Evolutionary conservation across 2,797 vertebrate species (phyloP), one percentile per base, ranked within the genome.

Genomic region (Synanceia verrucosa): DNA sequence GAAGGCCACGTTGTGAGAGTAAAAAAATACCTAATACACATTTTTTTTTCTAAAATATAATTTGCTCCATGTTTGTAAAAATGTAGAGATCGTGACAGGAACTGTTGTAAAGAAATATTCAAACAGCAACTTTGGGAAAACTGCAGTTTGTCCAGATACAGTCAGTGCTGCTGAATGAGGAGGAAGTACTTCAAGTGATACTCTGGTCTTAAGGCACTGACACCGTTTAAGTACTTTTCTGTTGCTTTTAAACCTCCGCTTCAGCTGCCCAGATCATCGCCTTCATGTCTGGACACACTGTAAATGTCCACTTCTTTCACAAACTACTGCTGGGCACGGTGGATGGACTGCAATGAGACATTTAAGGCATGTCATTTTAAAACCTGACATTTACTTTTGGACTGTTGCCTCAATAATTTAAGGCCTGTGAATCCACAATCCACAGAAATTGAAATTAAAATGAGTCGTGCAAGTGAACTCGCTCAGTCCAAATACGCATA

Each of bases 131-230:
- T 72, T 34, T 43, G 53, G 18, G 24, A 26, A 60, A 71, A 53
- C 58, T 70, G 70, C 64, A 68, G 56, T 47, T 65, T 67, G 8
- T 62, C 29, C 53, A 61, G 58, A 73, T 79, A 76, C 39, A 72
- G 72, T 72, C 75, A 23, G 50, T 33, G 76, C 67, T 68, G 66
- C 67, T 68, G 66, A 72, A 73, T 26, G 65, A 83, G 62, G 57
- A 79, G 57, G 59, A 70, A 78, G n/a, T 59, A 89, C 44, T 87
- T 85, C 72, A 89, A 86, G 82, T 84, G 63, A 76, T 31, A 73
- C 76, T 82, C 87, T 89, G 86, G 70, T 91, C 81, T 84, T 88
- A 93, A 95, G 93, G 93, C 93, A 94, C 92, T 88, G 88, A 83
- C 82, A 87, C 83, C 82, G 74, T 86, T 82, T 94, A 94, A 94